Base-by-base conservation (phyloP, 1,140 invertebrate genomes). In the Monochamus saltuarius region DNA sequence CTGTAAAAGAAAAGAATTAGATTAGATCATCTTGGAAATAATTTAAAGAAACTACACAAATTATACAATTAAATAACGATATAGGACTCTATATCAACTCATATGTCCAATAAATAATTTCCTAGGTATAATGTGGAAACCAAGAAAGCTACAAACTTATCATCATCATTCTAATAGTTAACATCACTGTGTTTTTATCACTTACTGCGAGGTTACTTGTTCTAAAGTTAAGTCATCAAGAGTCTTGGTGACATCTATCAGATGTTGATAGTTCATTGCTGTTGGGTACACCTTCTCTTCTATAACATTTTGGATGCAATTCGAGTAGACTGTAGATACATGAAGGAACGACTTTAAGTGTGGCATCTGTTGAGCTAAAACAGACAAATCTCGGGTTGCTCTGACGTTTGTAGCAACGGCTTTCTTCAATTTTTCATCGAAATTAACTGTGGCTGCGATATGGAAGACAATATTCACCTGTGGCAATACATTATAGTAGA, bases 221-320 rank as follows among this genome's bases (percentile, higher is more conserved):
- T 84, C 82, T 57, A 86, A 81, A 77, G 87, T 82, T 75, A 82
- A 55, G 17, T 34, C 47, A 10, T 61, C 52, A 1, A 55, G 17
- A 14, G 50, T 86, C 66, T 89, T 84, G 13, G 87, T 77, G 39
- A 88, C 75, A 37, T 87, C 83, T 38, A 91, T 83, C 2, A 92
- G 72, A 72, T 80, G 77, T 37, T 80, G 72, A 10, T 78, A 75
- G 8, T 87, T 81, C 60, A 88, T 82, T 4, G 83, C 81, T 4
- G 88, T 80, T 4, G 84, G 83, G 76, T 95, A 95, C 61, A 95
- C 85, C 57, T 80, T 80, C 75, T 90, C 88, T 56, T 87, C 81
- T 50, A 89, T 85, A 57, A 81, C 74, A 1, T 75, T 72, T 34
- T 82, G 71, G 51, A 86, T 82, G 67, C 86, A 89, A 65, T 91